Evolutionary conservation across 2,888 invertebrate species (phyloP).

Genomic region (Panzeria rudis): DNA sequence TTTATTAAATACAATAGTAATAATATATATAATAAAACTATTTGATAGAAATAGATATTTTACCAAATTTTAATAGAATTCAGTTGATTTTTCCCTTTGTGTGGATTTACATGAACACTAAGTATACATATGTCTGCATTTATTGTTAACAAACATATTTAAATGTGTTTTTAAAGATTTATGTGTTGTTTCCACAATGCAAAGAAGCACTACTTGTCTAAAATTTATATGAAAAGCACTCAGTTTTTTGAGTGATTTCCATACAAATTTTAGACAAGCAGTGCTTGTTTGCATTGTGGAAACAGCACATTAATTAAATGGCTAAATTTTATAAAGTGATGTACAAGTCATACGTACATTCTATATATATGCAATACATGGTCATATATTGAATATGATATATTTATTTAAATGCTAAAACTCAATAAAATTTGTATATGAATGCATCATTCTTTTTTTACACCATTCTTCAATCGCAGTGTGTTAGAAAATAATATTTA

Average conservation of each 20-base stretch:
- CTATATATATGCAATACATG: no score
- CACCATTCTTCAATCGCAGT: neutral
- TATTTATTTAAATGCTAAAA: constrained; percentile 7
- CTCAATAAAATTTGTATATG: neutral
- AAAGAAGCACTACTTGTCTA: no score
- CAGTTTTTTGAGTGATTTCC: no score
- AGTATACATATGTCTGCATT: neutral
- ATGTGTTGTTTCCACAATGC: no score
- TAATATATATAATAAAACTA: constrained; percentile 25
- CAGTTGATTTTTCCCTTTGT: neutral
- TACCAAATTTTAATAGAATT: neutral
- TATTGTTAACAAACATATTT: neutral
- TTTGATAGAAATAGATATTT: constrained; percentile 16
- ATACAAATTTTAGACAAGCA: no score
- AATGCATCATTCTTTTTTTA: neutral
- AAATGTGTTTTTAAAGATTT: constrained; percentile 2
- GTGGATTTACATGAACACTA: neutral
- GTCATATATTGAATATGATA: constrained; percentile 6
- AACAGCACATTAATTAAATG: constrained; percentile 25
- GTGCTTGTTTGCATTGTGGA: no score
- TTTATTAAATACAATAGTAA: constrained; percentile 1
- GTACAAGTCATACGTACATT: neutral
- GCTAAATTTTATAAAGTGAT: neutral
- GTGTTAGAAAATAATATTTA: neutral
- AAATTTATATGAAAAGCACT: no score